Percentiles rank a stretch among this genome's conserved stretches.
These are phyloP conservation scores for Orchestia grillus DNA, from an alignment of 1,140 invertebrate genomes.

Conservation along the genomic window DNA sequence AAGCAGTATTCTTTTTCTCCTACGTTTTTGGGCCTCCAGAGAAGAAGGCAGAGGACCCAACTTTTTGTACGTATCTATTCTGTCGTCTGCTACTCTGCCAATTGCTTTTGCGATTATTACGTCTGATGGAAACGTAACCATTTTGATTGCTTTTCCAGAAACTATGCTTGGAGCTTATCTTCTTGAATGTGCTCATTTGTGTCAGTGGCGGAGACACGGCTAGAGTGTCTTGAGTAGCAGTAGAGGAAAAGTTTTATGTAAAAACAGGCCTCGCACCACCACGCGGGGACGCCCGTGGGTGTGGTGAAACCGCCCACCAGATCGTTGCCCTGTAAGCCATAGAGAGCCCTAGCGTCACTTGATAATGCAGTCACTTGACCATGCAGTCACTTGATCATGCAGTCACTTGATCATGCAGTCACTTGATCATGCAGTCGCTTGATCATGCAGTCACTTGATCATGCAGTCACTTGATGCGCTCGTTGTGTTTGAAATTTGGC, in stretches of 20 bases:
- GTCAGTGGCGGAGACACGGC: background rate
- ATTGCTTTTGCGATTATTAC: background rate
- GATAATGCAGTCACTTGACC: no score
- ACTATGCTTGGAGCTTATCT: background rate
- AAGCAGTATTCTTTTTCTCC: conserved; percentile 34
- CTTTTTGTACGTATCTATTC: conserved; percentile 38
- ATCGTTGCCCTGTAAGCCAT: no score
- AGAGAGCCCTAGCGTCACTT: no score
- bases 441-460: background rate
- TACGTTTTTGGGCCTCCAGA: conserved; percentile 29
- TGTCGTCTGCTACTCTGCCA: background rate
- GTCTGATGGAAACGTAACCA: background rate
- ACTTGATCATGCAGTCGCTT: no score
- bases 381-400: no score
- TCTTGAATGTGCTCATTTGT: background rate
- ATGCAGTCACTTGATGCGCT: background rate
- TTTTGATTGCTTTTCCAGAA: background rate
- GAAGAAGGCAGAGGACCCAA: background rate
- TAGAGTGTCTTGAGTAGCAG: background rate
- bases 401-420: no score
- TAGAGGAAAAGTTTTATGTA: background rate
- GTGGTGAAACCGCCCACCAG: no score
- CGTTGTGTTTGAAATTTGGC: background rate
- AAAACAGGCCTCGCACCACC: background rate
- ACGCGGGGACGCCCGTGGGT: background rate